Evolutionary conservation across 2,113 vertebrate species (phyloP).

Genomic region (Puntigrus tetrazona): DNA sequence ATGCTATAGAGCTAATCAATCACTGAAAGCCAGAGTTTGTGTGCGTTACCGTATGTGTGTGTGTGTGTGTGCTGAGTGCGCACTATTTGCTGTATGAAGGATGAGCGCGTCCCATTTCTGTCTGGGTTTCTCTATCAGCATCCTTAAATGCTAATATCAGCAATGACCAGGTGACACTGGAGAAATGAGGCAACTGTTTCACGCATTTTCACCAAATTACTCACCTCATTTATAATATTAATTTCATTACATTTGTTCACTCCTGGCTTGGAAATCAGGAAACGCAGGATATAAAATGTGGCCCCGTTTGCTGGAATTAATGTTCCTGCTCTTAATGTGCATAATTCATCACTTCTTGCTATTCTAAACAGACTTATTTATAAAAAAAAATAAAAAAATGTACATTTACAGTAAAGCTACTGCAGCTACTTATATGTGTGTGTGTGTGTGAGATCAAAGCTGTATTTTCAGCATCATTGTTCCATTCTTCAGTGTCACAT

Average conservation of each 20-base stretch:
- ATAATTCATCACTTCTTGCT: background rate
- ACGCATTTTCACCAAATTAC: background rate
- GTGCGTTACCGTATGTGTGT: background rate
- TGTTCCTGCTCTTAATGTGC: background rate
- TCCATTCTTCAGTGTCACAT: too few relatives aligned
- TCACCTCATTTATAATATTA: background rate
- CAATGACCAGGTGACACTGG: background rate
- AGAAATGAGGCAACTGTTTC: slow-evolving; percentile 6
- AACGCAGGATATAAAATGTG: background rate
- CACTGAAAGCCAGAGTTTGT: slow-evolving; percentile 1
- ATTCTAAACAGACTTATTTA: background rate
- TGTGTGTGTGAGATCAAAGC: too few relatives aligned
- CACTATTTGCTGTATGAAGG: background rate
- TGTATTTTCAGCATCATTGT: too few relatives aligned
- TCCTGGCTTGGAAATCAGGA: background rate
- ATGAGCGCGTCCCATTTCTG: background rate
- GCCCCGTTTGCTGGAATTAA: background rate
- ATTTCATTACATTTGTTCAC: background rate
- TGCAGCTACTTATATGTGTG: too few relatives aligned
- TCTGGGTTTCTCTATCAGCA: slow-evolving; percentile 19
- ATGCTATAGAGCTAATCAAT: slow-evolving; percentile 32
- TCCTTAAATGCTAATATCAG: background rate
- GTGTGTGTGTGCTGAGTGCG: background rate
- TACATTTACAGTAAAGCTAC: background rate
- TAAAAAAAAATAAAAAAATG: too few relatives aligned